These are phyloP conservation scores for Natrix natrix DNA, from an alignment of 2,797 vertebrate species.

Conservation along the genomic window DNA sequence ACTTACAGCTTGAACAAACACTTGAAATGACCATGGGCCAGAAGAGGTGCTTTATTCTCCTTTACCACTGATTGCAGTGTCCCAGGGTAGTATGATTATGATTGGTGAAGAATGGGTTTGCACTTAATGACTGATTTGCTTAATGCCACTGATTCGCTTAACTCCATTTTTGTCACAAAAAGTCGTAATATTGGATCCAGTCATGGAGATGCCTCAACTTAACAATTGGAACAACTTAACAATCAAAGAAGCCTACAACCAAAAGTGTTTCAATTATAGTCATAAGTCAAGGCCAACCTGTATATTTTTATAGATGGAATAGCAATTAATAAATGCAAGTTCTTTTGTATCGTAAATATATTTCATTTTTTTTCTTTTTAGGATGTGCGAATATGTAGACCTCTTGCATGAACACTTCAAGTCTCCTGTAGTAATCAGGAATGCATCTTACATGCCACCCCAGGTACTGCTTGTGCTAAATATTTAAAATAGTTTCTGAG, in stretches of 20 bases:
- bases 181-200: neutral
- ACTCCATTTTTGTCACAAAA: neutral
- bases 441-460: constrained; percentile 80
- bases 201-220: neutral
- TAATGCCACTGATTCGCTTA: neutral
- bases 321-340: neutral
- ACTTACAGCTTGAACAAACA: neutral
- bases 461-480: constrained; percentile 63
- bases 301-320: neutral
- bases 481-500: neutral
- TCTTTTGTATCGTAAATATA: neutral
- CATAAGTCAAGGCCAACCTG: neutral
- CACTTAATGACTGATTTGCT: neutral
- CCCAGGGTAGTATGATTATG: neutral
- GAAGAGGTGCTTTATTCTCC: neutral
- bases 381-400: constrained; percentile 87
- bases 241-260: neutral
- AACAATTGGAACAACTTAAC: neutral
- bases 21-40: neutral
- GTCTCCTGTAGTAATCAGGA: constrained; percentile 75
- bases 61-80: neutral
- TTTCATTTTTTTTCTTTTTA: constrained; percentile 45
- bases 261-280: neutral
- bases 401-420: constrained; percentile 86
- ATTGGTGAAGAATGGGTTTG: neutral